These are phyloP conservation scores for Dolichotis patagonum DNA, from an alignment of 2,113 vertebrate species.

Conservation along the genomic window DNA sequence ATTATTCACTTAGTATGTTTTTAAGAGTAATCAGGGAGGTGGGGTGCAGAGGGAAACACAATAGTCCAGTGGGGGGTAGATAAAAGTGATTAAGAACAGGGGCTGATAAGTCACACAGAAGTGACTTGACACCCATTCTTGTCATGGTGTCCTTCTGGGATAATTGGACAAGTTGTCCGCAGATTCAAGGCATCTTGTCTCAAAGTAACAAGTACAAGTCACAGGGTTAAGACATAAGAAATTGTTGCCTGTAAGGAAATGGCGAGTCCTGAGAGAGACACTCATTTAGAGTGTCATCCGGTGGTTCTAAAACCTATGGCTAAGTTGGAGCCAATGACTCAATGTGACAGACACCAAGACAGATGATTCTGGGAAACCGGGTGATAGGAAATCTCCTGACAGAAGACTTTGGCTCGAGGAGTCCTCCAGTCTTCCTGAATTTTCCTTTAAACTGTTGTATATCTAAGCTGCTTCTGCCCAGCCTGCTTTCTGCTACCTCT, in stretches of 20 bases:
- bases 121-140: background rate
- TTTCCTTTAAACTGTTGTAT: background rate
- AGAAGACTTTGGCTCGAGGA: background rate
- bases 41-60: background rate
- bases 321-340: background rate
- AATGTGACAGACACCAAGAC: background rate
- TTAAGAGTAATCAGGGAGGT: background rate
- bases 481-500: background rate
- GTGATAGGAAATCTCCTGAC: background rate
- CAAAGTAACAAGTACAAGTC: background rate
- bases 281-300: background rate
- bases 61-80: background rate
- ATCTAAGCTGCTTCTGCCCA: background rate
- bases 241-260: background rate
- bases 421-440: background rate
- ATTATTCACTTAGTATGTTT: slow-evolving; percentile 14
- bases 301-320: background rate
- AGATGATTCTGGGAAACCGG: background rate
- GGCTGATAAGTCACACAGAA: background rate
- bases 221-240: background rate
- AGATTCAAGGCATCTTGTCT: background rate
- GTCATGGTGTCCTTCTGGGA: background rate
- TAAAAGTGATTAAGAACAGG: background rate
- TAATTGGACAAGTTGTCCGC: background rate
- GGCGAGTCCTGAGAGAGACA: background rate